These are phyloP conservation scores for Ptychodera flava DNA, from an alignment of 35 echinoderm and acorn worm species.

Conservation along the genomic window DNA sequence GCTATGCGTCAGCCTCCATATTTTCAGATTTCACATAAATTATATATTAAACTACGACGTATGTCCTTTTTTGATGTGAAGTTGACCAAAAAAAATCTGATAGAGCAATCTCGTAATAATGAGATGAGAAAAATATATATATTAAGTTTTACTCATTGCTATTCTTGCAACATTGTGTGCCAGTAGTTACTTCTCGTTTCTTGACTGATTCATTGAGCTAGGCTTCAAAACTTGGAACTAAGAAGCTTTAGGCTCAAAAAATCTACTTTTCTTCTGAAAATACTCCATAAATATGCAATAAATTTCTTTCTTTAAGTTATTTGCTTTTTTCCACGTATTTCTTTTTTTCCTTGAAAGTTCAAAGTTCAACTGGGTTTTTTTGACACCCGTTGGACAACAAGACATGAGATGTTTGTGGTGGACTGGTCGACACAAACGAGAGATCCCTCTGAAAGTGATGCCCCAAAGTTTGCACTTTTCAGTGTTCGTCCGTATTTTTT, in stretches of 20 bases:
- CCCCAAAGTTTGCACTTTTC: no score
- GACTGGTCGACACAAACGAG: no score
- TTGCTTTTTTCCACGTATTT: no score
- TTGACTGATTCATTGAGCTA: background rate
- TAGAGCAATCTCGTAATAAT: background rate
- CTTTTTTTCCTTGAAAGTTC: no score
- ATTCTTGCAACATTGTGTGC: background rate
- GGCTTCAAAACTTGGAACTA: background rate
- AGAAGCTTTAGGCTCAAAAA: background rate
- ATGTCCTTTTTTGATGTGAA: no score
- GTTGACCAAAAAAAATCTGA: background rate
- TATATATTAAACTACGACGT: background rate
- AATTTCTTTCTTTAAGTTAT: background rate
- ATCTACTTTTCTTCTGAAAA: background rate
- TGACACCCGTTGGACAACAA: no score
- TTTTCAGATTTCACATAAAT: no score
- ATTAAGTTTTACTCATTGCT: background rate
- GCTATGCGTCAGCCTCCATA: no score
- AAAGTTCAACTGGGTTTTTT: no score
- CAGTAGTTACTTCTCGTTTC: background rate
- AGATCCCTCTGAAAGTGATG: no score
- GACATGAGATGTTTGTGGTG: no score
- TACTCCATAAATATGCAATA: background rate
- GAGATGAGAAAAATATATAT: conserved; percentile 2
- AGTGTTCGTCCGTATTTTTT: no score